Percentiles rank a stretch among this genome's conserved stretches.
Conservation (phyloP, 1,140 invertebrate genomes). For the Pomacea maculata region DNA sequence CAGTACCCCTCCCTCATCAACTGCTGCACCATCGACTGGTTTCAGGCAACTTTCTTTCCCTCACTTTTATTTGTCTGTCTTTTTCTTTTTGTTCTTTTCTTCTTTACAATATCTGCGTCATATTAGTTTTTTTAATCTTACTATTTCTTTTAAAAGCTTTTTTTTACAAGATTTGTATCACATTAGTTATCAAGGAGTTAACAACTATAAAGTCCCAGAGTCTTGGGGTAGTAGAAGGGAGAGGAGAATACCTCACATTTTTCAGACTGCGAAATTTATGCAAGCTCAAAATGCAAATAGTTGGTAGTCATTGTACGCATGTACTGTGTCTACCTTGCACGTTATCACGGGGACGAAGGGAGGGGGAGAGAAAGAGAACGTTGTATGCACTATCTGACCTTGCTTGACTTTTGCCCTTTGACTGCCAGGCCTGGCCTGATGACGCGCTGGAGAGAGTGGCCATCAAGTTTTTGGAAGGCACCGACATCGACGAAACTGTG, state of each 20-base stretch:
- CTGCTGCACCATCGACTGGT: conserved; percentile 68
- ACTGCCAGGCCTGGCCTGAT: conserved; percentile 66
- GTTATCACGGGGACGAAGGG: no score
- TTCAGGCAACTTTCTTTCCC: conserved; percentile 63
- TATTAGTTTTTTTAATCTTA: conserved; percentile 15
- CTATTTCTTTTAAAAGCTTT: background rate
- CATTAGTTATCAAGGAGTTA: no score
- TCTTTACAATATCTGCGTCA: no score
- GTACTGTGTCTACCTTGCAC: no score
- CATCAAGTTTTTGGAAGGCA: conserved; percentile 59
- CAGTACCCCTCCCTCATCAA: conserved; percentile 67
- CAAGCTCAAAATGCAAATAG: background rate
- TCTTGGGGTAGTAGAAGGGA: no score
- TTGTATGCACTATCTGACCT: no score
- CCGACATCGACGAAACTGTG: conserved; percentile 62
- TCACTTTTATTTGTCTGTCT: conserved; percentile 16
- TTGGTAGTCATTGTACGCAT: no score
- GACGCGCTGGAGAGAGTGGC: conserved; percentile 65
- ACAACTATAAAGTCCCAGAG: no score
- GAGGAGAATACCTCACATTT: background rate
- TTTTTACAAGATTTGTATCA: no score
- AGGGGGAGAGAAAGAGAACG: no score
- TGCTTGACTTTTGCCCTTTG: background rate
- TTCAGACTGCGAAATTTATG: background rate
- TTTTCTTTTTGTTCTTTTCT: conserved; percentile 15